phyloP scores from a whole-genome alignment of 2,888 invertebrate genomes.

The Agriopis leucophaearia region DNA sequence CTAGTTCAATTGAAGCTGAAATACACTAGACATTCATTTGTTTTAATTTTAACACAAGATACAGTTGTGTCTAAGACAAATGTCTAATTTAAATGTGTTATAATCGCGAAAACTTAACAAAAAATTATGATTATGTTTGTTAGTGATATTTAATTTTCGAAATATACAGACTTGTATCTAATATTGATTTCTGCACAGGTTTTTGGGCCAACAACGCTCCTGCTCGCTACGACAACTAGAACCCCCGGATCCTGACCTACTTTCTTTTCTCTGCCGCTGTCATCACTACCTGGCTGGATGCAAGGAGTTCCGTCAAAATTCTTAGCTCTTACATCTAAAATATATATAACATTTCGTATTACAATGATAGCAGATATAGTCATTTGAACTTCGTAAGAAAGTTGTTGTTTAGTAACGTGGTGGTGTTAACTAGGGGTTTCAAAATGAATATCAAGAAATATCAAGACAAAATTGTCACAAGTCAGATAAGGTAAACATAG shows the following conservation, averaged over 20 bases:
- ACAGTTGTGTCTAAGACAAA: no score
- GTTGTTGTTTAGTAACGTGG: neutral
- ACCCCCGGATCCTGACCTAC: slow-evolving; percentile 49
- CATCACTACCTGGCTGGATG: slow-evolving; percentile 56
- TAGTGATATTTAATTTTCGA: no score
- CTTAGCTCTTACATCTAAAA: slow-evolving; percentile 7
- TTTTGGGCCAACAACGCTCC: slow-evolving; percentile 73
- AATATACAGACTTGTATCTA: neutral
- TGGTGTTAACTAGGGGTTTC: neutral
- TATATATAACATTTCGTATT: slow-evolving; percentile 1
- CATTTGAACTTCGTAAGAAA: neutral
- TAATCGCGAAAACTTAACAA: no score
- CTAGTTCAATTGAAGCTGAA: no score
- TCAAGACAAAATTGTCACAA: neutral
- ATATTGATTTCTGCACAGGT: slow-evolving; percentile 59
- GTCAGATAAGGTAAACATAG: neutral
- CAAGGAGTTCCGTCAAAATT: slow-evolving; percentile 58
- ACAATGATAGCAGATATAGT: neutral
- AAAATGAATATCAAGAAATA: neutral
- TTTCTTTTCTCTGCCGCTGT: slow-evolving; percentile 58
- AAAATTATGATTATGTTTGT: no score
- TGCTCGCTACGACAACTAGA: slow-evolving; percentile 77
- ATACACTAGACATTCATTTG: no score
- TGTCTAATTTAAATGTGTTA: no score
- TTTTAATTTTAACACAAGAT: no score